Percentiles rank a stretch among this genome's conserved stretches.
Evolutionary conservation across 2,113 vertebrate genomes (phyloP).

Genomic region (Epinephelus fuscoguttatus): DNA sequence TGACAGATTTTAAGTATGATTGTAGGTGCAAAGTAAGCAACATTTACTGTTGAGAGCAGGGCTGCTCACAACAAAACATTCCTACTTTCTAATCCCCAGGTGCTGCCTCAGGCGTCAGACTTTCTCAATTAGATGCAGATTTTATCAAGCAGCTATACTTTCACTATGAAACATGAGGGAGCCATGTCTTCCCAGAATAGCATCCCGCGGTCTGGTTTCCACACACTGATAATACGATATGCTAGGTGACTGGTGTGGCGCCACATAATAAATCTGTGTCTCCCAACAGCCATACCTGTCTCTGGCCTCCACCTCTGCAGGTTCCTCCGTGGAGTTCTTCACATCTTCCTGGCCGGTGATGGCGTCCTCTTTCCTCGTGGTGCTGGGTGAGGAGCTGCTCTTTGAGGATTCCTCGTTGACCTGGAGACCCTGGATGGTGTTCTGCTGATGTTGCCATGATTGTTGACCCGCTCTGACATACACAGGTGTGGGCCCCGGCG

Average conservation of each 20-base stretch:
- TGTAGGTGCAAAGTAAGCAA: not conserved
- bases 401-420: conserved; percentile 87
- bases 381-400: conserved; percentile 77
- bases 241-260: conserved; percentile 15
- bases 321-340: conserved; percentile 87
- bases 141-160: conserved; percentile 31
- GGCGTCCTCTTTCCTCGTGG: conserved; percentile 84
- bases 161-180: conserved; percentile 15
- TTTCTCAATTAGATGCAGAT: conserved; percentile 10
- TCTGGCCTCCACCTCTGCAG: conserved; percentile 85
- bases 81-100: not conserved
- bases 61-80: conserved; percentile 25
- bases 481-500: conserved; percentile 87
- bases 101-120: conserved; percentile 14
- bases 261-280: conserved; percentile 28
- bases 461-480: conserved; percentile 87
- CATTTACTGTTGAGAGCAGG: conserved; percentile 1
- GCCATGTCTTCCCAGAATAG: conserved; percentile 15
- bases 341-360: conserved; percentile 82
- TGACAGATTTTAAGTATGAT: not conserved
- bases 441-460: conserved; percentile 89
- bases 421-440: conserved; percentile 87
- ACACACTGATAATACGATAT: conserved; percentile 5
- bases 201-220: conserved; percentile 7
- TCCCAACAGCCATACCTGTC: conserved; percentile 88